phyloP scores from a whole-genome alignment of 64 coral and sea anemone species.

The Pocillopora verrucosa region DNA sequence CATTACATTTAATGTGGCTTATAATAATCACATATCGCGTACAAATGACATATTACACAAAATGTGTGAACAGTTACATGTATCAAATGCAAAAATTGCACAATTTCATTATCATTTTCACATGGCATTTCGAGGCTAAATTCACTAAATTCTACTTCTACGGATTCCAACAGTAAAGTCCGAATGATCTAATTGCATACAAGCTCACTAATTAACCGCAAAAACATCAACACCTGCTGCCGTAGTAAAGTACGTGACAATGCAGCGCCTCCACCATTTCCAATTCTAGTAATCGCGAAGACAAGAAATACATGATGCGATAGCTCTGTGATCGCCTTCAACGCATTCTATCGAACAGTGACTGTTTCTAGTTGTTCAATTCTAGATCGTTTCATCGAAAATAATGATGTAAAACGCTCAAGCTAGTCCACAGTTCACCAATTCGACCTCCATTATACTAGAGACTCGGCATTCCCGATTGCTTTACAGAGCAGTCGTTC shows the following conservation, averaged over 20 bases:
- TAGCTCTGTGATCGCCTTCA: neutral
- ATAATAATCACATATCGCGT: neutral
- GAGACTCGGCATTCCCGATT: slow-evolving; percentile 22
- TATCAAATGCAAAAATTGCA: neutral
- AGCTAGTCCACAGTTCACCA: slow-evolving; percentile 30
- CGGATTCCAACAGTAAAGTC: too few relatives aligned
- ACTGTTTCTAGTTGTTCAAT: neutral
- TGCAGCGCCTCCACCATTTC: neutral
- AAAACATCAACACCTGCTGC: neutral
- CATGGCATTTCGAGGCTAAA: neutral
- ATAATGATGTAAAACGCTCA: neutral
- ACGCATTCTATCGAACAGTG: neutral
- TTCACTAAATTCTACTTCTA: neutral
- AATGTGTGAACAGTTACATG: neutral
- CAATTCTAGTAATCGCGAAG: neutral
- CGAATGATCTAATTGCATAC: too few relatives aligned
- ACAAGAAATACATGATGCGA: neutral
- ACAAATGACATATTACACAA: neutral
- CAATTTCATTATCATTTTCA: neutral
- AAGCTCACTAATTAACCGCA: neutral
- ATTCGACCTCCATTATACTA: slow-evolving; percentile 10
- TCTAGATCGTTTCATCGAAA: neutral
- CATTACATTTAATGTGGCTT: slow-evolving; percentile 7
- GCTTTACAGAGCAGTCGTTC: slow-evolving; percentile 31
- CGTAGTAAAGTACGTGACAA: neutral